These are phyloP conservation scores for Lepidothrix coronata DNA, from an alignment of 2,113 vertebrate species.

Conservation along the genomic window DNA sequence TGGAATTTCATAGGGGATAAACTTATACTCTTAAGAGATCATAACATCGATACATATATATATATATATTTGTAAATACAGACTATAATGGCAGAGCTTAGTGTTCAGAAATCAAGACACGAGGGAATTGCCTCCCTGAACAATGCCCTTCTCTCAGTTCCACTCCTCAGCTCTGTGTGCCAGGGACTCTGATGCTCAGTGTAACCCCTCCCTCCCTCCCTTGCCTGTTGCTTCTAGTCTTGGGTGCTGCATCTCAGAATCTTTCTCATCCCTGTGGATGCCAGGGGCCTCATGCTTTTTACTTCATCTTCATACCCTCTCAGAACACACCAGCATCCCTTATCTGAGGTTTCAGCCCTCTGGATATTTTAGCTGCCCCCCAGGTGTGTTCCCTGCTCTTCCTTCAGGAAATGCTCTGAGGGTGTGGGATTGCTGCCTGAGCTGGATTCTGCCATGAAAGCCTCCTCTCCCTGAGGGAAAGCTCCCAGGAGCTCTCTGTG, in stretches of 20 bases:
- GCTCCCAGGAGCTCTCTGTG: rapidly evolving
- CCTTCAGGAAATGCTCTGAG: not conserved
- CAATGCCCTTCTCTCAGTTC: not conserved
- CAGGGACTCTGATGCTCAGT: rapidly evolving
- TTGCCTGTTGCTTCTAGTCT: too few relatives aligned
- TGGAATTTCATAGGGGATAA: not conserved
- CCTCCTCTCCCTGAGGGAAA: not conserved
- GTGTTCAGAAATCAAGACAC: not conserved
- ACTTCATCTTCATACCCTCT: not conserved
- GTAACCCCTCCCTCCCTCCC: not conserved
- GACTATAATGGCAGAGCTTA: not conserved
- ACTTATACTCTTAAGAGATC: not conserved
- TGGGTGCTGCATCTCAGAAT: rapidly evolving
- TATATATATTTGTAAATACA: not conserved
- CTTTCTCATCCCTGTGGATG: rapidly evolving
- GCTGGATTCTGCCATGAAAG: not conserved
- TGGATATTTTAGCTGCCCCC: not conserved
- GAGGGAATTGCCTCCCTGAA: not conserved
- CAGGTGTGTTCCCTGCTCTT: not conserved
- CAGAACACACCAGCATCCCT: not conserved
- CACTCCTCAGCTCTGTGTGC: not conserved
- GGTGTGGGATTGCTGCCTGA: not conserved
- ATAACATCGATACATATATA: not conserved
- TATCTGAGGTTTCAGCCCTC: not conserved
- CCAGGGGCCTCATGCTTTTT: not conserved